Conservation (phyloP, 2,113 vertebrate species). For the Megaceryle torquata region DNA sequence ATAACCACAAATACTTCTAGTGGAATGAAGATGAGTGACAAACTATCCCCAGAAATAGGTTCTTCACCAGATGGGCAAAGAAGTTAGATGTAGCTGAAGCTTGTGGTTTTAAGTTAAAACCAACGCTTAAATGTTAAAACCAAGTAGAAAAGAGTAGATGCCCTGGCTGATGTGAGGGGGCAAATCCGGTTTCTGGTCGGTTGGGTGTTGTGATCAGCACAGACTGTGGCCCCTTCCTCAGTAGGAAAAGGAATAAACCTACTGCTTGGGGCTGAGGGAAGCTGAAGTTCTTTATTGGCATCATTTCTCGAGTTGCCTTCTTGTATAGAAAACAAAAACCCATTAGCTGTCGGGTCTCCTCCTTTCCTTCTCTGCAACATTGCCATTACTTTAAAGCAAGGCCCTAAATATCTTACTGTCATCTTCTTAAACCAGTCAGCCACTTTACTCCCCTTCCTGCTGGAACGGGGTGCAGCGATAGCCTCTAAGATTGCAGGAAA, state of each 20-base stretch:
- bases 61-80: neutral
- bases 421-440: neutral
- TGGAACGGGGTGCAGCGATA: neutral
- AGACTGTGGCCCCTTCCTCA: neutral
- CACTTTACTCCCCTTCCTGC: conserved; percentile 3
- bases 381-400: conserved; percentile 10
- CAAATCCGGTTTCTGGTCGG: neutral
- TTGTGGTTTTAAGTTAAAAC: neutral
- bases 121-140: neutral
- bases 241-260: neutral
- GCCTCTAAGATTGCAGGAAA: neutral
- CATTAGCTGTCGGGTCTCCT: neutral
- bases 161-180: neutral
- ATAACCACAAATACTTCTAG: conserved; percentile 37
- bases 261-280: neutral
- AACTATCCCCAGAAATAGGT: neutral
- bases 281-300: conserved; percentile 1
- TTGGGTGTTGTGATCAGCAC: rapidly evolving
- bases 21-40: conserved; percentile 24
- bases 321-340: neutral
- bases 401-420: conserved; percentile 1
- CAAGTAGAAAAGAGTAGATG: neutral
- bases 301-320: conserved; percentile 32
- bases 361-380: conserved; percentile 11
- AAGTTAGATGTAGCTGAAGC: neutral